phyloP scores from a whole-genome alignment of 1,140 invertebrate species.

The Drosophila chauvacae region DNA sequence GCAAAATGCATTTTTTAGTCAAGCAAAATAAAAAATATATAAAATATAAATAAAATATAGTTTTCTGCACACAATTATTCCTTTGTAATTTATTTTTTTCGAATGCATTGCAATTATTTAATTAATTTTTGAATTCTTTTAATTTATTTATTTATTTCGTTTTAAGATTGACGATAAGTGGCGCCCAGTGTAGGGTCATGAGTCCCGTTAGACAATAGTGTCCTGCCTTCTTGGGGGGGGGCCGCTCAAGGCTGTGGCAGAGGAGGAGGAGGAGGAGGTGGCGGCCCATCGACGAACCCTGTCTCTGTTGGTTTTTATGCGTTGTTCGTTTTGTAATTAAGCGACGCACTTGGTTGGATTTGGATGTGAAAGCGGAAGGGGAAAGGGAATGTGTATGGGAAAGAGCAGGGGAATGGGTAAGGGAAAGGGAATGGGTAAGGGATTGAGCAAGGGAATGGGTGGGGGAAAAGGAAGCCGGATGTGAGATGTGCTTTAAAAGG shows the following conservation, averaged over 20 bases:
- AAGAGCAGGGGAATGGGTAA: background rate
- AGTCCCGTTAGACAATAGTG: slow-evolving; percentile 45
- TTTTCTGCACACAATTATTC: no score
- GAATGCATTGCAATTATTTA: no score
- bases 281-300: slow-evolving; percentile 38
- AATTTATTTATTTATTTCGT: background rate
- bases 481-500: slow-evolving; percentile 24
- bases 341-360: slow-evolving; percentile 77
- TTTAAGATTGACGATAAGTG: background rate
- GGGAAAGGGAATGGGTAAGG: slow-evolving; percentile 1
- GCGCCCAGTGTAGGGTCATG: slow-evolving; percentile 4
- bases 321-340: slow-evolving; percentile 84
- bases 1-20: no score
- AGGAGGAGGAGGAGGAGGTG: background rate
- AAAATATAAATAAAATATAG: no score
- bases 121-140: background rate
- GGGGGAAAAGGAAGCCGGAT: slow-evolving; percentile 5
- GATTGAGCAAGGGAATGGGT: background rate
- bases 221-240: slow-evolving; percentile 33
- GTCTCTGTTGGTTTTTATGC: slow-evolving; percentile 75
- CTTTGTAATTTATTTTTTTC: no score
- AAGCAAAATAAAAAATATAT: no score
- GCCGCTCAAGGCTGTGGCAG: background rate
- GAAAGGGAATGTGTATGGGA: background rate
- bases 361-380: slow-evolving; percentile 31